These are phyloP conservation scores for Arothron firmamentum DNA, from an alignment of 2,113 vertebrate genomes.

Conservation along the genomic window DNA sequence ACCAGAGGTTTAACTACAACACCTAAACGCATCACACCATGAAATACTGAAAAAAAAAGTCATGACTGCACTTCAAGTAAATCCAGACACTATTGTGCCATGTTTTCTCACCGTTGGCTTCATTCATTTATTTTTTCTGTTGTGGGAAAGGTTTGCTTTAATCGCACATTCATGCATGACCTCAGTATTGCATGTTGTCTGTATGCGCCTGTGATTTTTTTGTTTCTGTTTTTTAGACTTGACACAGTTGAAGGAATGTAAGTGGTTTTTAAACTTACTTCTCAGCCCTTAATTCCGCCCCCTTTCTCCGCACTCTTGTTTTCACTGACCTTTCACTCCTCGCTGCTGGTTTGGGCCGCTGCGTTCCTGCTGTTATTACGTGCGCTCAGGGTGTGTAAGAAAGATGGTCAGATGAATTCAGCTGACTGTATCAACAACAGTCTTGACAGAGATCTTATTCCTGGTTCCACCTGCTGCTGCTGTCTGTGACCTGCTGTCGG, in stretches of 20 bases:
- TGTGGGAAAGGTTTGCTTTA: no score
- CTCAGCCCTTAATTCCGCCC: slow-evolving; percentile 49
- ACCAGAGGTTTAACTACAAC: no score
- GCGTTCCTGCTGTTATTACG: background rate
- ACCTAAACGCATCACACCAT: no score
- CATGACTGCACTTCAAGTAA: no score
- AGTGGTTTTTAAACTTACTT: slow-evolving; percentile 74
- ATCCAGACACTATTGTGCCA: no score
- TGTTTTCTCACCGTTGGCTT: no score
- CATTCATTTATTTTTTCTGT: no score
- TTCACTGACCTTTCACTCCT: slow-evolving; percentile 4
- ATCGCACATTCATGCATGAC: slow-evolving; percentile 63
- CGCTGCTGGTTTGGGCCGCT: slow-evolving; percentile 2
- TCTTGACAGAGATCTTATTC: no score
- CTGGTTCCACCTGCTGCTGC: no score
- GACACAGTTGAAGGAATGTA: slow-evolving; percentile 95
- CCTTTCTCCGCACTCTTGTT: slow-evolving; percentile 10
- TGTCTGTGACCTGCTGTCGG: no score
- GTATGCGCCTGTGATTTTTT: slow-evolving; percentile 70
- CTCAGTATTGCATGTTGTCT: slow-evolving; percentile 84
- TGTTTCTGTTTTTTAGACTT: slow-evolving; percentile 82
- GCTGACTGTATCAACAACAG: no score
- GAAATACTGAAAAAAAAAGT: no score
- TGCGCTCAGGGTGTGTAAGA: slow-evolving; percentile 20
- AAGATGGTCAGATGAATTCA: slow-evolving; percentile 5